A percentile compares a stretch with the other conserved stretches of the same genome.
phyloP scores from a whole-genome alignment of 2,888 invertebrate genomes.

The Cephus pulcher region DNA sequence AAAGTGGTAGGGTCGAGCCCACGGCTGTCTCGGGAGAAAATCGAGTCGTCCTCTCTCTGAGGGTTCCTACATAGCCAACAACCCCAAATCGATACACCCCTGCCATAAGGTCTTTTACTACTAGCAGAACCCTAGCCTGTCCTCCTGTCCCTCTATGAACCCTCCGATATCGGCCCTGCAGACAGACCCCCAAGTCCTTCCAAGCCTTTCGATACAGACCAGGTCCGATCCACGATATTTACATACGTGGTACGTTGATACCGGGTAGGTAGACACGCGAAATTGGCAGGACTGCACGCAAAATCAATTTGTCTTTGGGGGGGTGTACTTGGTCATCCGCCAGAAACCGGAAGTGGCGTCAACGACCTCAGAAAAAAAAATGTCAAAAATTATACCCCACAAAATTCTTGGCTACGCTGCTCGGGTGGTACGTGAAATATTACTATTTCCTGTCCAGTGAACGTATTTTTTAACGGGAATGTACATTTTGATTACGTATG shows the following conservation, averaged over 20 bases:
- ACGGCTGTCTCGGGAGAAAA: neutral
- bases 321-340: constrained; percentile 10
- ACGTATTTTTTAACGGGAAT: neutral
- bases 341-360: constrained; percentile 11
- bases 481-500: neutral
- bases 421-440: neutral
- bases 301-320: constrained; percentile 26
- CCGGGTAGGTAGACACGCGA: constrained; percentile 24
- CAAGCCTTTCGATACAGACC: constrained; percentile 1
- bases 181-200: constrained; percentile 8
- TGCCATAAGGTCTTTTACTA: neutral
- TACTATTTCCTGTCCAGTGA: neutral
- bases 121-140: neutral
- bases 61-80: neutral
- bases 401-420: neutral
- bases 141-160: neutral
- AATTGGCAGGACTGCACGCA: constrained; percentile 25
- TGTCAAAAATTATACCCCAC: no score
- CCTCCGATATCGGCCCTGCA: neutral
- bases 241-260: neutral
- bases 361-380: no score
- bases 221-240: neutral
- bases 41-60: neutral
- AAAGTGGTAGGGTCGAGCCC: neutral
- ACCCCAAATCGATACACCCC: neutral